phyloP scores from a whole-genome alignment of 1,140 invertebrate species.

The Coptotermes formosanus region DNA sequence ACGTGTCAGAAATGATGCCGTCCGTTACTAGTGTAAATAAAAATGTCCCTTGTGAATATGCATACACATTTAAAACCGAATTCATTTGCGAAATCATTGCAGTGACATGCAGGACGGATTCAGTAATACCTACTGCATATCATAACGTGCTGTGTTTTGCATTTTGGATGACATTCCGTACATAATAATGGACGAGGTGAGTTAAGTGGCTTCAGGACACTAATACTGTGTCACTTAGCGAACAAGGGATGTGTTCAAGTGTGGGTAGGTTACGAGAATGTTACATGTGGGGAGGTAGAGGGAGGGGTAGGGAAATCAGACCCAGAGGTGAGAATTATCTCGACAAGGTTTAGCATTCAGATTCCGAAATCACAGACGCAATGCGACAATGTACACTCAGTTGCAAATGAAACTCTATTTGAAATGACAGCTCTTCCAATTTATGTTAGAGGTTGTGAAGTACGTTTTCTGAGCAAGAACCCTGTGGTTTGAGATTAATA shows the following conservation, averaged over 20 bases:
- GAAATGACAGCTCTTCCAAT: not conserved
- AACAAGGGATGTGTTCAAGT: not conserved
- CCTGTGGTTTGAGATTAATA: too few species aligned
- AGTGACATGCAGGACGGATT: not conserved
- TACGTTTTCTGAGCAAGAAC: too few species aligned
- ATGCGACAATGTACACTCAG: too few species aligned
- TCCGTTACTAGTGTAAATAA: not conserved
- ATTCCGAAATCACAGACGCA: not conserved
- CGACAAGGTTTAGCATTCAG: not conserved
- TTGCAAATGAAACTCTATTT: not conserved
- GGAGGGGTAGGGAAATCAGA: not conserved
- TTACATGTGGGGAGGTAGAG: too few species aligned
- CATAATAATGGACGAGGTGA: not conserved
- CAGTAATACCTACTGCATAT: not conserved
- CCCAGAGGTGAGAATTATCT: slow-evolving; percentile 3
- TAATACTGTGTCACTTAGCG: not conserved
- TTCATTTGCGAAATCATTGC: not conserved
- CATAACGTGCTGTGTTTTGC: slow-evolving; percentile 3
- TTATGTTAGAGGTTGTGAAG: too few species aligned
- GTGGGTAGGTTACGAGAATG: too few species aligned
- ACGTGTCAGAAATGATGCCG: not conserved
- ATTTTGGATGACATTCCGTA: not conserved
- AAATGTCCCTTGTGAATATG: not conserved
- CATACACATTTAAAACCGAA: not conserved
- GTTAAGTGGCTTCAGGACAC: not conserved